Conservation (phyloP, 2,888 invertebrate species). For the Anoplius nigerrimus region DNA sequence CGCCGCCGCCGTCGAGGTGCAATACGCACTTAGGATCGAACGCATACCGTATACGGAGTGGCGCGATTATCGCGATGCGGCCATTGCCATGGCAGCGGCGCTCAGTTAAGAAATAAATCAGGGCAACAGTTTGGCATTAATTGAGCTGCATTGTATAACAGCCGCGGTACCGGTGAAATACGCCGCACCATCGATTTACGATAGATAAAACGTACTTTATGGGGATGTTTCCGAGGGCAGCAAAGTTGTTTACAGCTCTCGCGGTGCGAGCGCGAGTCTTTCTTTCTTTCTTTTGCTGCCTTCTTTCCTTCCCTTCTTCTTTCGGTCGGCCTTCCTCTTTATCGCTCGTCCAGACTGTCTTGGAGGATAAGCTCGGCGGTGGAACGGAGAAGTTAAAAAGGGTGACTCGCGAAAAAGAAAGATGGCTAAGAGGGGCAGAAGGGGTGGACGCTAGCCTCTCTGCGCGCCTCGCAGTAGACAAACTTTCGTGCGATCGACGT, state of each 20-base stretch:
- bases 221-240: slow-evolving; percentile 70
- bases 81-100: slow-evolving; percentile 46
- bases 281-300: neutral
- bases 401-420: neutral
- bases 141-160: slow-evolving; percentile 73
- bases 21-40: slow-evolving; percentile 12
- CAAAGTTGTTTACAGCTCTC: slow-evolving; percentile 68
- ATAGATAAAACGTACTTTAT: slow-evolving; percentile 74
- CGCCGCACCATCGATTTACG: slow-evolving; percentile 73
- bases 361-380: neutral
- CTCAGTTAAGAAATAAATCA: slow-evolving; percentile 72
- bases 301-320: neutral
- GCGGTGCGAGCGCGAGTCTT: slow-evolving; percentile 33
- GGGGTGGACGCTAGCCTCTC: slow-evolving; percentile 4
- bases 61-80: slow-evolving; percentile 7
- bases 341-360: neutral
- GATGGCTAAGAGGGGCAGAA: neutral
- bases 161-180: slow-evolving; percentile 66
- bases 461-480: too few species aligned
- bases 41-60: neutral
- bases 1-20: neutral
- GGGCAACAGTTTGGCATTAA: slow-evolving; percentile 73
- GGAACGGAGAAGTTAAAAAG: too few species aligned
- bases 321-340: neutral
- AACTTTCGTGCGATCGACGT: too few species aligned